Base-by-base conservation (phyloP, 2,113 vertebrate genomes). In the Hiodon alosoides region DNA sequence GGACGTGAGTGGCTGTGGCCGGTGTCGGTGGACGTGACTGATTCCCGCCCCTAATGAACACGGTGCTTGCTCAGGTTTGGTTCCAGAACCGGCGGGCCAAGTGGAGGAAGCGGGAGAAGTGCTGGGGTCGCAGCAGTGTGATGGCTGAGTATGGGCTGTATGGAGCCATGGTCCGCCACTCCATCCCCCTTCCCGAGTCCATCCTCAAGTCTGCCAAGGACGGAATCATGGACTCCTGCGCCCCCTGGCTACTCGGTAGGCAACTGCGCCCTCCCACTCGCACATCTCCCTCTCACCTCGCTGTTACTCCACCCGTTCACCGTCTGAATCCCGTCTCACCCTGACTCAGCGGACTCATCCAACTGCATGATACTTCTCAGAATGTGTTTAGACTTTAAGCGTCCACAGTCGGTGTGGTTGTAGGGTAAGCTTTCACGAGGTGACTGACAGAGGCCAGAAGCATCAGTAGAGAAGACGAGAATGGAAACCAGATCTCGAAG, bases 161-260 rank as follows among this genome's bases (percentile, higher is more conserved):
- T 0, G 97, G 97, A 0, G 97, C 97, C 81, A 99, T 99, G 97
- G 97, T 99, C 77, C 93, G 97, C 69, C 97, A 99, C 80, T 99
- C 97, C 75, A 99, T 99, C 81, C 97, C 97, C 0, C 92, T 99
- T 85, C 97, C 97, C 0, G 97, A 99, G 83, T 99, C 96, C 81
- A 99, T 99, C 85, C 94, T 99, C 83, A 98, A 98, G 85, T 98
- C 97, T 0, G 97, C 97, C 81, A 99, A 98, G 90, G 97, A 99
- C 0, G 97, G 97, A 86, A 94, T 99, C 88, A 99, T 99, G 97
- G 97, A 99, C 83, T 99, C 97, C 86, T 99, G 97, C 2, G 97
- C 97, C 75, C 97, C 97, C 2, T 99, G 97, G 97, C 92, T 99
- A 72, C 93, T 99, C 74, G 97, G 97, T 99, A 92, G 94, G 95